Evolutionary conservation across 2,888 invertebrate genomes (phyloP), one percentile per base, ranked within the genome.

Genomic region (Auanema sp.): DNA sequence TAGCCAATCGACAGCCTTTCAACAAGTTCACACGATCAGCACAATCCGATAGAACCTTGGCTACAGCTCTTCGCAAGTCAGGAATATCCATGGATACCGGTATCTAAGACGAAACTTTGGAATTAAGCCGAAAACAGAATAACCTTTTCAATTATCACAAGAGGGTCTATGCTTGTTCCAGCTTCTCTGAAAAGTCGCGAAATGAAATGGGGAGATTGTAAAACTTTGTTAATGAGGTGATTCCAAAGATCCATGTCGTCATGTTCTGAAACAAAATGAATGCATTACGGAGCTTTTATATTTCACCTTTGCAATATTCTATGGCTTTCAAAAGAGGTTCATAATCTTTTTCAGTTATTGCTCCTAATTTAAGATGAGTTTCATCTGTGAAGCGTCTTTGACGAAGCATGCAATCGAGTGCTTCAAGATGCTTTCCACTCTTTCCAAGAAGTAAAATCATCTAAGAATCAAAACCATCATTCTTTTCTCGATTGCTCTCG

Each of bases 251-350:
- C 79, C 5, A 42, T n/a, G 47, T 80, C 80, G 24, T 78, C 76
- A 63, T 79, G 77, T 41, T 82, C 81, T 59, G 64, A 41, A 68
- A 41, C 16, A 16, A 16, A 10, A 33, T 33, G 14, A 21, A 55
- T 14, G 18, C 21, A 10, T 24, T 2, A 56, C 55, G 41, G 43
- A 24, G 33, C 33, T 33, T 3, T 5, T 8, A 33, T 8, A 5
- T 4, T 21, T 49, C 2, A 74, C 72, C 71, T 65, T 71, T 72
- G 56, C 82, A 82, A 86, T 97, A 97, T 62, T 90, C 90, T 60
- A 98, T 93, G 0, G 97, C 97, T 86, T 92, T 66, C 14, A 79
- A 76, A 81, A 97, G 92, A 83, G 96, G 92, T 74, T 90, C 89
- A 53, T 95, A 86, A 84, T 93, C 87, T 64, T 88, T 86, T 8